Evolutionary conservation across 2,113 vertebrate species (phyloP).

Genomic region (Phalacrocorax carbo): DNA sequence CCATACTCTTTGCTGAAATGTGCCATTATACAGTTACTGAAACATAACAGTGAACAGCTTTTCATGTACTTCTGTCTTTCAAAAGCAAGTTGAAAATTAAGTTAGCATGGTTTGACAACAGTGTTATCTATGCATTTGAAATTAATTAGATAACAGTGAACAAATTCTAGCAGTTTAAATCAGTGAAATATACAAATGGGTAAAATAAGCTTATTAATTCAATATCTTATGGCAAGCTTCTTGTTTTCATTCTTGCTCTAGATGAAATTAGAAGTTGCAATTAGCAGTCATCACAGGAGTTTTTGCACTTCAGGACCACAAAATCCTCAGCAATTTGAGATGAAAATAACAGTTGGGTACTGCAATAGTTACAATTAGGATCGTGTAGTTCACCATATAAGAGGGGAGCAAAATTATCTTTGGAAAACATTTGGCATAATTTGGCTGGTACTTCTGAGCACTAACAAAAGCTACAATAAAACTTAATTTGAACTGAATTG

Average conservation of each 20-base stretch:
- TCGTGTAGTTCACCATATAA: neutral
- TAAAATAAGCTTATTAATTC: neutral
- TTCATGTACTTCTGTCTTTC: conserved; percentile 4
- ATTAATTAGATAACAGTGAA: neutral
- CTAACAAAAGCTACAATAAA: conserved; percentile 41
- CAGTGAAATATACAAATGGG: neutral
- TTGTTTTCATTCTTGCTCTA: neutral
- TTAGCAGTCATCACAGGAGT: neutral
- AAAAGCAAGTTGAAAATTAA: conserved; percentile 42
- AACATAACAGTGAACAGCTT: conserved; percentile 11
- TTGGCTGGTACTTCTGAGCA: conserved; percentile 35
- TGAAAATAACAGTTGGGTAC: neutral
- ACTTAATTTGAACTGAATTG: conserved; percentile 32
- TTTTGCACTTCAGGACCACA: neutral
- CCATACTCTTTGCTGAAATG: neutral
- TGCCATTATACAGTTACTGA: neutral
- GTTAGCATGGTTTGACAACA: neutral
- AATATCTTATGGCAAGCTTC: neutral
- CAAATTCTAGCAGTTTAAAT: neutral
- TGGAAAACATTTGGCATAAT: conserved; percentile 42
- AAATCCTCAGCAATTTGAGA: conserved; percentile 11
- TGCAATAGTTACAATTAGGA: neutral
- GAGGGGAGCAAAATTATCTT: conserved; percentile 12
- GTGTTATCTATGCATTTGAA: neutral
- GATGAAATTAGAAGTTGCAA: neutral